phyloP scores from a whole-genome alignment of 2,113 vertebrate genomes.

The Numenius arquata region DNA sequence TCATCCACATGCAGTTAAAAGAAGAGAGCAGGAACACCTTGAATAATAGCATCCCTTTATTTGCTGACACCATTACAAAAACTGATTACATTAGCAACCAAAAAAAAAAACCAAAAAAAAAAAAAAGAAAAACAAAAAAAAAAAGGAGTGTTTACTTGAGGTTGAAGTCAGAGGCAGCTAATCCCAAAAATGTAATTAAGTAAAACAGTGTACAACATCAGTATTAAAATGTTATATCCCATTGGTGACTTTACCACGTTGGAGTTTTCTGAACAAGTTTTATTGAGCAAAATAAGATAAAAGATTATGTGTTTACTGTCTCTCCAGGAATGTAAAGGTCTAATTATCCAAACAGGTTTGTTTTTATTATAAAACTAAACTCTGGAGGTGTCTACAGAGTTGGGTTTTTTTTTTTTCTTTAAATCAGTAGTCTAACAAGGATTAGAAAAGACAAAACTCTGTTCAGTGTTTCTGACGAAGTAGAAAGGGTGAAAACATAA shows the following conservation, averaged over 20 bases:
- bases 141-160: constrained; percentile 74
- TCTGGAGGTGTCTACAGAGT: constrained; percentile 80
- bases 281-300: constrained; percentile 73
- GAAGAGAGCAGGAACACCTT: constrained; percentile 24
- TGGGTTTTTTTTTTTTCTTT: constrained; percentile 65
- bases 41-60: constrained; percentile 82
- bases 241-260: constrained; percentile 57
- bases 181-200: constrained; percentile 74
- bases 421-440: constrained; percentile 86
- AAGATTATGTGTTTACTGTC: constrained; percentile 75
- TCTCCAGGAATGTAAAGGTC: constrained; percentile 82
- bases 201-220: constrained; percentile 76
- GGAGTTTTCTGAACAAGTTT: constrained; percentile 76
- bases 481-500: constrained; percentile 88
- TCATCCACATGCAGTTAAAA: not conserved
- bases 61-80: constrained; percentile 79
- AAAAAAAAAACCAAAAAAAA: constrained; percentile 64
- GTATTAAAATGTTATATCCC: constrained; percentile 81
- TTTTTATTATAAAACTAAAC: constrained; percentile 83
- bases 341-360: constrained; percentile 79
- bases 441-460: constrained; percentile 87
- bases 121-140: constrained; percentile 24
- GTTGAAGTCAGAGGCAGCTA: constrained; percentile 77
- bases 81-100: constrained; percentile 78
- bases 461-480: constrained; percentile 86